These are phyloP conservation scores for Keiferia lycopersicella DNA, from an alignment of 2,888 invertebrate genomes.

Conservation along the genomic window DNA sequence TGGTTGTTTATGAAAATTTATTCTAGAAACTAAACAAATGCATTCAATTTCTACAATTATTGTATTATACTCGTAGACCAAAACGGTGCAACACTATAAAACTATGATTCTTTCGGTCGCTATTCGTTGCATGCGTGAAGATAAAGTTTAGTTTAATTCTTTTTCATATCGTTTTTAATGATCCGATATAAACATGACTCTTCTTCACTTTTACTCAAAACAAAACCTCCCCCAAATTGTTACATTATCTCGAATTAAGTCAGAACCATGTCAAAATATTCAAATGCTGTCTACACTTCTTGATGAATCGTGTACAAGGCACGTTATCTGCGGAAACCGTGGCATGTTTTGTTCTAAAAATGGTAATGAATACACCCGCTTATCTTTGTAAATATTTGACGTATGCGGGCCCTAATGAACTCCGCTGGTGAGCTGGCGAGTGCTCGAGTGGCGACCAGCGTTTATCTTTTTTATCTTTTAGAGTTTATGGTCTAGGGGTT, in stretches of 20 bases:
- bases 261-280: conserved; percentile 26
- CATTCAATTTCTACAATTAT: too few relatives aligned
- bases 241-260: conserved; percentile 11
- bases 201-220: neutral
- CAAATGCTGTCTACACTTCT: neutral
- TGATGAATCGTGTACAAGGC: conserved; percentile 30
- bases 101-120: too few relatives aligned
- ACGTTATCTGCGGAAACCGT: conserved; percentile 45
- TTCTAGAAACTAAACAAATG: too few relatives aligned
- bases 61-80: too few relatives aligned
- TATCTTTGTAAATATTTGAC: conserved; percentile 68
- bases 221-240: neutral
- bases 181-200: neutral
- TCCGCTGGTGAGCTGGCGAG: conserved; percentile 34
- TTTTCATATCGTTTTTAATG: too few relatives aligned
- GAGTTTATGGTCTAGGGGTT: conserved; percentile 42
- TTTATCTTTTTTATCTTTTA: conserved; percentile 50
- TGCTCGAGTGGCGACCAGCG: conserved; percentile 36
- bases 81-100: too few relatives aligned
- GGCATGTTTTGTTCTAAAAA: conserved; percentile 46
- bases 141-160: too few relatives aligned
- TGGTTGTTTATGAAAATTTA: too few relatives aligned
- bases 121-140: too few relatives aligned
- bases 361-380: conserved; percentile 50
- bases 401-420: conserved; percentile 63